phyloP scores from a whole-genome alignment of 2,888 invertebrate species.

The Aphidoletes aphidimyza region DNA sequence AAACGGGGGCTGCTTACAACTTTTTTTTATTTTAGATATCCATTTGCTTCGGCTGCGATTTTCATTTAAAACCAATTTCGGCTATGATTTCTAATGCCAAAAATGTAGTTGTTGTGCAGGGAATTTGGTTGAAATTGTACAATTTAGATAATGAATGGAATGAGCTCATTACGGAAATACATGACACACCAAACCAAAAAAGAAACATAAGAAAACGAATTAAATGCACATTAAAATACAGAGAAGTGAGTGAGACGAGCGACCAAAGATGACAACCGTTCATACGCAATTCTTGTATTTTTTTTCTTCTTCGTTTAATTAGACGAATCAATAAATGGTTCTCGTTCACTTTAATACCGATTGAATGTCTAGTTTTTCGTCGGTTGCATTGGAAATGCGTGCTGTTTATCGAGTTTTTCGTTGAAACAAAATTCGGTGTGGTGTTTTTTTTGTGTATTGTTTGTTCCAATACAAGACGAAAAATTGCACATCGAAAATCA shows the following conservation, averaged over 20 bases:
- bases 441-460: neutral
- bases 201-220: neutral
- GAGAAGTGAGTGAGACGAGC: neutral
- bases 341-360: neutral
- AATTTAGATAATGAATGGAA: neutral
- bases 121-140: neutral
- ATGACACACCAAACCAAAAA: neutral
- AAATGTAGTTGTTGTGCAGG: neutral
- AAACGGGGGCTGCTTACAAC: too few relatives aligned
- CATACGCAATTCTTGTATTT: conserved; percentile 41
- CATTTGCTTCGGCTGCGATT: too few relatives aligned
- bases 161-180: neutral
- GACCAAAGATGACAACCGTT: neutral
- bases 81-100: too few relatives aligned
- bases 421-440: too few relatives aligned
- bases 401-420: neutral
- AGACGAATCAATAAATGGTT: conserved; percentile 11
- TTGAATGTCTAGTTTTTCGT: neutral
- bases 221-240: neutral
- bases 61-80: too few relatives aligned
- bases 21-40: too few relatives aligned
- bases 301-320: too few relatives aligned
- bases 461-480: conserved; percentile 17
- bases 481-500: conserved; percentile 53
- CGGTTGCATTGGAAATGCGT: neutral